These are phyloP conservation scores for Mechanitis mazaeus DNA, from an alignment of 2,888 invertebrate genomes.

Conservation along the genomic window DNA sequence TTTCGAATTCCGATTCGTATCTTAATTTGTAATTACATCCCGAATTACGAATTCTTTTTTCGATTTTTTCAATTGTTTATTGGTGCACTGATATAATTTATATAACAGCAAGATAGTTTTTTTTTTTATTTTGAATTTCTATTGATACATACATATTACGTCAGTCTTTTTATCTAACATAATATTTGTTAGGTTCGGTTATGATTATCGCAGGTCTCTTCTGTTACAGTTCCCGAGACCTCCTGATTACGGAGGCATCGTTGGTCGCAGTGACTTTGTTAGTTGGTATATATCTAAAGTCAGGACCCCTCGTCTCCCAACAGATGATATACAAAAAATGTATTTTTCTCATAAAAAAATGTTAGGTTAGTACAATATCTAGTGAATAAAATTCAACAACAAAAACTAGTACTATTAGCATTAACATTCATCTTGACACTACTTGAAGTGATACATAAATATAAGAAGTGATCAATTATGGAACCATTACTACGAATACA, in stretches of 20 bases:
- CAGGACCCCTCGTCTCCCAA: too few species aligned
- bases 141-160: neutral
- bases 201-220: too few species aligned
- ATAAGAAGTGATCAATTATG: conserved; percentile 26
- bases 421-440: conserved; percentile 5
- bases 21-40: conserved; percentile 20
- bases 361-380: neutral
- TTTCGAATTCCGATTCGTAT: conserved; percentile 19
- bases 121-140: conserved; percentile 3
- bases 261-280: too few species aligned
- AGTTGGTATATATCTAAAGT: too few species aligned
- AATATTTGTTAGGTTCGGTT: too few species aligned
- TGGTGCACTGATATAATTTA: conserved; percentile 9
- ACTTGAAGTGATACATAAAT: conserved; percentile 11
- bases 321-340: too few species aligned
- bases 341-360: too few species aligned
- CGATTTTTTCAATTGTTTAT: conserved; percentile 20
- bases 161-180: too few species aligned
- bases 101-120: conserved; percentile 1
- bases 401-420: conserved; percentile 5
- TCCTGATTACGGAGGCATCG: too few species aligned
- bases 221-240: too few species aligned
- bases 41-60: conserved; percentile 16
- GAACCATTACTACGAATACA: conserved; percentile 25
- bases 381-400: neutral